Evolutionary conservation across 2,888 invertebrate genomes (phyloP).

Genomic region (Acanthosepion pharaonis): DNA sequence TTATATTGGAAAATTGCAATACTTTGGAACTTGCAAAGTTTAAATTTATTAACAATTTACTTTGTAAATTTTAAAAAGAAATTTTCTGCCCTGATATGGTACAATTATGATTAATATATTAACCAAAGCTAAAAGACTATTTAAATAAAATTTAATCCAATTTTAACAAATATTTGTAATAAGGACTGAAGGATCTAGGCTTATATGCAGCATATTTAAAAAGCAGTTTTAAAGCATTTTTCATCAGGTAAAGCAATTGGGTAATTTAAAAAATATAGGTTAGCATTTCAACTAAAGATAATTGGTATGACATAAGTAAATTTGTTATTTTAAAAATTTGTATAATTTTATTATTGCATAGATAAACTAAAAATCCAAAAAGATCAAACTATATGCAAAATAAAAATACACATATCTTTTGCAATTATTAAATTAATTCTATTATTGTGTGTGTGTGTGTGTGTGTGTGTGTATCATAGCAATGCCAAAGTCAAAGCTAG

Average conservation of each 20-base stretch:
- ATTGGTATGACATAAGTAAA: neutral
- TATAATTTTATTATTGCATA: no score
- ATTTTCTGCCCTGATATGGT: neutral
- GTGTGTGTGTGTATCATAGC: neutral
- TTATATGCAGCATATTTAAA: constrained; percentile 13
- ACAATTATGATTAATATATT: neutral
- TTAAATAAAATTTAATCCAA: neutral
- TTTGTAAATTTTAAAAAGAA: no score
- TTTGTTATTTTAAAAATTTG: neutral
- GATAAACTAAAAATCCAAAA: neutral
- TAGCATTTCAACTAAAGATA: neutral
- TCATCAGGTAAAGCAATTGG: constrained; percentile 8
- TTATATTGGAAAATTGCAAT: no score
- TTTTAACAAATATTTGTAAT: neutral
- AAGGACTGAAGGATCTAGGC: neutral
- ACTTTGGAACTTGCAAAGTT: no score
- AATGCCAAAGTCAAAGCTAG: constrained; percentile 44
- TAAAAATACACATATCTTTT: neutral
- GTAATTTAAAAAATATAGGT: neutral
- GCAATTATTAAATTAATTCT: neutral
- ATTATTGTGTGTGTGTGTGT: neutral
- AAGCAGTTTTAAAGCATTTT: neutral
- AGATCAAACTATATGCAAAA: neutral
- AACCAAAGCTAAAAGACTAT: neutral
- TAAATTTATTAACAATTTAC: no score